Conservation (phyloP, 2,797 vertebrate species). For the Odontamblyopus rebecca region DNA sequence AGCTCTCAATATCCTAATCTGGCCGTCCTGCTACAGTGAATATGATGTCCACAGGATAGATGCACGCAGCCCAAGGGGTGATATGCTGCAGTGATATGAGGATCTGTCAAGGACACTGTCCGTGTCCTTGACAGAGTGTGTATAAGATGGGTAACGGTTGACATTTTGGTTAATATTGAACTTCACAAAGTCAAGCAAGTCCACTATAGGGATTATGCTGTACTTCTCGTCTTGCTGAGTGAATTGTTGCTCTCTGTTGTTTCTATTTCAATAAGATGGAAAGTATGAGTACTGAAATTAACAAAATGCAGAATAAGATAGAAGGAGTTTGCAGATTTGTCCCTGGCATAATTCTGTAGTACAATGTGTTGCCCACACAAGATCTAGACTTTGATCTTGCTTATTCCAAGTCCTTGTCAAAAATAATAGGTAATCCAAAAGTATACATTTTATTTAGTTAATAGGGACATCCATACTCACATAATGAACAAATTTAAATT, state of each 20-base stretch:
- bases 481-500: too few species aligned
- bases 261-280: too few species aligned
- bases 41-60: slow-evolving; percentile 26
- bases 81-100: slow-evolving; percentile 20
- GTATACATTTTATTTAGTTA: too few species aligned
- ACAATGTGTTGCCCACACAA: too few species aligned
- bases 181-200: neutral
- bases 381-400: too few species aligned
- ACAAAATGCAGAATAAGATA: too few species aligned
- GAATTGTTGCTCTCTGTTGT: too few species aligned
- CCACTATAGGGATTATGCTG: neutral
- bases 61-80: neutral
- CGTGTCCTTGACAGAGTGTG: neutral
- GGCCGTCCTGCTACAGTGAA: slow-evolving; percentile 21
- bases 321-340: neutral
- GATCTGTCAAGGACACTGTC: slow-evolving; percentile 9
- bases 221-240: neutral
- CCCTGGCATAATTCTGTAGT: neutral
- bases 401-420: too few species aligned
- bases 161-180: slow-evolving; percentile 11
- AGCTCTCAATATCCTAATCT: slow-evolving; percentile 18
- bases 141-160: slow-evolving; percentile 1
- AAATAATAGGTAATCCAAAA: too few species aligned
- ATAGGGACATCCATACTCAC: too few species aligned
- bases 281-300: neutral